These are phyloP conservation scores for Stigmatopora nigra DNA, from an alignment of 2,113 vertebrate genomes.

Conservation along the genomic window DNA sequence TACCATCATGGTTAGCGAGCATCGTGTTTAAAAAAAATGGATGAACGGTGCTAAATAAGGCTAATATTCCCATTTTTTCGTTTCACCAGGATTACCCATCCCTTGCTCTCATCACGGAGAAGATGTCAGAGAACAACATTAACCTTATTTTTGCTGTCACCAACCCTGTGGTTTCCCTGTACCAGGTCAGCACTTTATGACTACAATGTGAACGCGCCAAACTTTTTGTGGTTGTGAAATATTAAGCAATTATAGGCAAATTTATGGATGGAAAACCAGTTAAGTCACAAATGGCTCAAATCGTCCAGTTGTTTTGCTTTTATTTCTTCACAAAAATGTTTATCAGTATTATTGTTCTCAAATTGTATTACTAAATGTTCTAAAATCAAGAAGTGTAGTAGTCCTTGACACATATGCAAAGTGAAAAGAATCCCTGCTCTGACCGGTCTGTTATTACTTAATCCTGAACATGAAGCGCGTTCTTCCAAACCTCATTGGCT, in stretches of 20 bases:
- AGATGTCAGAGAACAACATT: constrained; percentile 96
- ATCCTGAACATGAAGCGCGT: constrained; percentile 9
- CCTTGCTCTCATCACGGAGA: constrained; percentile 90
- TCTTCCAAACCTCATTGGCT: constrained; percentile 38
- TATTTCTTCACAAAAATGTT: not conserved
- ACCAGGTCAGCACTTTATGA: constrained; percentile 75
- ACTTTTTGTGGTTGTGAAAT: not conserved
- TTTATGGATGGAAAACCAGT: not conserved
- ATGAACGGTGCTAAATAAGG: constrained; percentile 1
- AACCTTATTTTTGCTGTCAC: constrained; percentile 98
- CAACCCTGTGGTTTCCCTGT: constrained; percentile 73
- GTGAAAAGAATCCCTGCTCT: constrained; percentile 4
- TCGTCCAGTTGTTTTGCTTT: not conserved
- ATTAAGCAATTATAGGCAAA: not conserved
- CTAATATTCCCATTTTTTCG: not conserved
- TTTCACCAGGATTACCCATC: constrained; percentile 88
- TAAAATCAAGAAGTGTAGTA: not conserved
- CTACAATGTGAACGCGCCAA: not conserved
- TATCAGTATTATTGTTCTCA: not conserved
- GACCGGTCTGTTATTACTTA: constrained; percentile 7
- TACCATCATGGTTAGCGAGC: constrained; percentile 79
- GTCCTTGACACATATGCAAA: constrained; percentile 3
- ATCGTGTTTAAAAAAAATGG: not conserved
- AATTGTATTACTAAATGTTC: not conserved
- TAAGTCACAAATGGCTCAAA: not conserved